Evolutionary conservation across 2,113 vertebrate species (phyloP), one percentile per base, ranked within the genome.

Genomic region (Cariama cristata): DNA sequence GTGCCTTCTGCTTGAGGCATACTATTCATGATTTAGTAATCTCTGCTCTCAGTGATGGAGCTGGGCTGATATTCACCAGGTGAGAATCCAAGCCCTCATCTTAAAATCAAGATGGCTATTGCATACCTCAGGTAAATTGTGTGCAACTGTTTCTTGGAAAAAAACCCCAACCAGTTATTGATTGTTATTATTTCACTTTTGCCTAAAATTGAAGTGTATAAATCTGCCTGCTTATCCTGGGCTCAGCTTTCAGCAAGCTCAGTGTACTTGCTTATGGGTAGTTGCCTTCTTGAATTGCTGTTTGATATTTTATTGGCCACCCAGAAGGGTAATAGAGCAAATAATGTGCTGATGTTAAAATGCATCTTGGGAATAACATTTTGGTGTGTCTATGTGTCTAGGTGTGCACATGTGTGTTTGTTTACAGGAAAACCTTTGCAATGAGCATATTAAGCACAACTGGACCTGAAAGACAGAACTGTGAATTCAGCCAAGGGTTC

Each of bases 231-330:
- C 44, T 52, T 71, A 60, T 52, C 38, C 64, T 35, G 59, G 32
- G 16, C 56, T 93, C 58, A 35, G 63, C 38, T 81, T 95, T 87
- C 73, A 67, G 75, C 59, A 89, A 89, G n/a, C 56, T 85, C 69
- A 27, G 42, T 44, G 55, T 44, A 33, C 35, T 69, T 62, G 56
- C 52, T 81, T 11, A 67, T 32, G 21, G n/a, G 40, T 26, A 44
- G 73, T 62, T 88, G 52, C 86, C 53, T 91, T 86, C 76, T 74
- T 89, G 72, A 92, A 84, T 75, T 74, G 69, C 55, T 87, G 27
- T 50, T 93, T 88, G 91, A 35, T 77, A 89, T 93, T 95, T 95
- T 95, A 89, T 84, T 85, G 89, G 76, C 94, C 92, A 96, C 88
- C 79, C 95, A 87, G 91, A 95, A 97, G 73, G 79, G 60, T 35